phyloP scores from a whole-genome alignment of 1,140 invertebrate genomes.

The Eupeodes corollae region DNA sequence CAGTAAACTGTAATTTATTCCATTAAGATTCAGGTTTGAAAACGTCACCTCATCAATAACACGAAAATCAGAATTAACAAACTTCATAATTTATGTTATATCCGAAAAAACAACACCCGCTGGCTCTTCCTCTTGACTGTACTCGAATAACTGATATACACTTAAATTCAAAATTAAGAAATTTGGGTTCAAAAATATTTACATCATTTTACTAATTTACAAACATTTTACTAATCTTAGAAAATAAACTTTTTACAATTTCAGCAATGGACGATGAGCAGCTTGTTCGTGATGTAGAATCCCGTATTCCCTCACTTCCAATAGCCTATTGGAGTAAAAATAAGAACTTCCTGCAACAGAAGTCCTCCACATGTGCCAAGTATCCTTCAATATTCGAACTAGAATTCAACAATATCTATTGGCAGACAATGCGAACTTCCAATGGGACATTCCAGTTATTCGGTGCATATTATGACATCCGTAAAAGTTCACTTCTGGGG shows the following conservation, averaged over 20 bases:
- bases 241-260: neutral
- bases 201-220: too few species aligned
- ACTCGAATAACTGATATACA: too few species aligned
- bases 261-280: constrained; percentile 52
- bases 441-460: constrained; percentile 83
- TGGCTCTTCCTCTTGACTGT: too few species aligned
- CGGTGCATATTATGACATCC: constrained; percentile 77
- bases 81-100: too few species aligned
- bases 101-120: too few species aligned
- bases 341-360: constrained; percentile 54
- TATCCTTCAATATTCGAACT: constrained; percentile 79
- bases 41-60: too few species aligned
- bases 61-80: too few species aligned
- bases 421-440: constrained; percentile 67
- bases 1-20: too few species aligned
- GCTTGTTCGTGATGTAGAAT: constrained; percentile 62
- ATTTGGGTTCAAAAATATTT: too few species aligned
- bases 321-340: constrained; percentile 72
- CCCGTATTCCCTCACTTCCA: constrained; percentile 64
- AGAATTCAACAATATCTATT: constrained; percentile 85
- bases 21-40: too few species aligned
- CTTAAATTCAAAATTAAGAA: too few species aligned
- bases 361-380: constrained; percentile 60
- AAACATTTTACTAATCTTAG: too few species aligned
- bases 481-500: constrained; percentile 61